These are phyloP conservation scores for Oryctes rhinoceros DNA, from an alignment of 1,140 invertebrate genomes.

Conservation along the genomic window DNA sequence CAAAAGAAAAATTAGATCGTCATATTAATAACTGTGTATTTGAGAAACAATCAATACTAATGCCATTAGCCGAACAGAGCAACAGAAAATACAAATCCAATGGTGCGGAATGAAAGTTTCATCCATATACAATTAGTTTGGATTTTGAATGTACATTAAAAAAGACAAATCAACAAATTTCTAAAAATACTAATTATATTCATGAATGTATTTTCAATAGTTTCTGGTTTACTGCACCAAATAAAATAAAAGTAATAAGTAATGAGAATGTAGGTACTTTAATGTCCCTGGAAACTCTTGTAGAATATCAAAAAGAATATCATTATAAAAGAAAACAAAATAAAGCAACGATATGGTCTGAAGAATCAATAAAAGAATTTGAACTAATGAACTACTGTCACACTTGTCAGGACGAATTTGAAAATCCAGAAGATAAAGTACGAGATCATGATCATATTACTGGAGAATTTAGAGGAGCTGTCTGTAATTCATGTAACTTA, in stretches of 20 bases:
- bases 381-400: too few species aligned
- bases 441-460: background rate
- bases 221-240: background rate
- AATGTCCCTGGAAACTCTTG: too few species aligned
- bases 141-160: background rate
- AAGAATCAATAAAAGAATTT: background rate
- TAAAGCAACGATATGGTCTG: slow-evolving; percentile 7
- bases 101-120: slow-evolving; percentile 1
- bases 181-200: background rate
- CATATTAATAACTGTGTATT: too few species aligned
- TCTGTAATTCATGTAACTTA: background rate
- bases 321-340: background rate
- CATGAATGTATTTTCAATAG: too few species aligned
- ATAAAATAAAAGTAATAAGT: slow-evolving; percentile 10
- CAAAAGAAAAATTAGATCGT: too few species aligned
- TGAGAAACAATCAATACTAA: too few species aligned
- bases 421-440: too few species aligned
- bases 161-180: too few species aligned
- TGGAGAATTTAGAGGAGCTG: background rate
- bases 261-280: background rate
- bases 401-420: too few species aligned
- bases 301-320: too few species aligned
- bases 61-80: background rate
- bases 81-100: slow-evolving; percentile 11
- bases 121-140: background rate